These are phyloP conservation scores for Huso huso DNA, from an alignment of 2,797 vertebrate species.

Conservation along the genomic window DNA sequence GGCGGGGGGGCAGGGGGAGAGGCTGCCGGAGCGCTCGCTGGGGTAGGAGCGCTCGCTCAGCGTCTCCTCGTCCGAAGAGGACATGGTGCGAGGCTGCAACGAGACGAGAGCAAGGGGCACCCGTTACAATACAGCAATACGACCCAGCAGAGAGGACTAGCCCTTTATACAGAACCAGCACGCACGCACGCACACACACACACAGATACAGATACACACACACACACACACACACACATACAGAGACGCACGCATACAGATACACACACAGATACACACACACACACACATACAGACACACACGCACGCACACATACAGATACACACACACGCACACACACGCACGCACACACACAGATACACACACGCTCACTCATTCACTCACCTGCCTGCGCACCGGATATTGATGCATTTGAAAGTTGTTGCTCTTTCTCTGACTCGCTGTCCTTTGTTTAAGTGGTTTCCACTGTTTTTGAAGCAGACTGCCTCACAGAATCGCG, in stretches of 20 bases:
- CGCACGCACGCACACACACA: neutral
- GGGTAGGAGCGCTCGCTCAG: conserved; percentile 89
- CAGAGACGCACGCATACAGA: neutral
- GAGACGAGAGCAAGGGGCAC: conserved; percentile 15
- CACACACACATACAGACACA: neutral
- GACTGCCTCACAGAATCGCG: too few species aligned
- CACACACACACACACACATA: neutral
- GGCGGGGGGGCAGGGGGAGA: conserved; percentile 79
- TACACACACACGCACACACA: neutral
- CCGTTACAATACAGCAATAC: conserved; percentile 7
- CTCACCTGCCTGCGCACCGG: neutral
- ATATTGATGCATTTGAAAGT: neutral
- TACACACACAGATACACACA: neutral
- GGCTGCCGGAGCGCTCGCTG: conserved; percentile 83
- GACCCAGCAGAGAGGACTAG: conserved; percentile 12
- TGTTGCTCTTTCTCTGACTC: neutral
- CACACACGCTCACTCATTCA: neutral
- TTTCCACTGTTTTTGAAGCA: too few species aligned
- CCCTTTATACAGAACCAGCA: neutral
- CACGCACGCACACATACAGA: neutral
- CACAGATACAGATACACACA: neutral
- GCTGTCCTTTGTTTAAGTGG: too few species aligned
- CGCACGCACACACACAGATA: too few species aligned
- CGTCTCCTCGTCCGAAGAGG: conserved; percentile 92
- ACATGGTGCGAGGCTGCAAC: conserved; percentile 63